Base-by-base conservation (phyloP, 2,797 vertebrate genomes). In the Eulemur coronatus region DNA sequence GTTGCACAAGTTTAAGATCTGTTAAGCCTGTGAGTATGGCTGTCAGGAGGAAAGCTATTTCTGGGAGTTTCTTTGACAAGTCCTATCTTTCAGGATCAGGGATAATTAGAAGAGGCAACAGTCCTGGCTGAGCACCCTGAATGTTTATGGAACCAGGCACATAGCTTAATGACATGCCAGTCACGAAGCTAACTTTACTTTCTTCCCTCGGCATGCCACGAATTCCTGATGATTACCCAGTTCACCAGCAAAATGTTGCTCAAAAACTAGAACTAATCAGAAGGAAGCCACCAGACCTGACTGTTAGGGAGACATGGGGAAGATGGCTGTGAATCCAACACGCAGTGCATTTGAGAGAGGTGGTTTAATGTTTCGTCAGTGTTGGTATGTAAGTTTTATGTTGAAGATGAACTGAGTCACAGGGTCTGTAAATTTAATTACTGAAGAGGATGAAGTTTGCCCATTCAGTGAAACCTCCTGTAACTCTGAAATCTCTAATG, bases 221-320 rank as follows among this genome's bases (percentile, higher is more conserved):
- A 20, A 79, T 93, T 95, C 97, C 96, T 95, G 65, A 14, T 78
- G 84, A 41, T 84, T n/a, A n/a, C 61, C 22, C 75, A 63, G 89
- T 28, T 17, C 72, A 33, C 80, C 11, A 50, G 73, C 50, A 2
- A 7, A 57, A 55, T 48, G 96, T 94, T 72, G 35, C 79, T 59
- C 57, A 46, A 59, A 48, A 57, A 26, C 38, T 4, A 43, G 85
- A 87, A 30, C 57, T 81, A 3, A 43, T 73, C 72, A 63, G 89
- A 89, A 92, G 88, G 35, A 48, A 84, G 43, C 67, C 30, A 2
- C 57, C 61, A 46, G 87, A 33, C 72, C 46, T 46, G 67, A n/a
- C 43, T 15, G 8, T 3, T 81, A 57, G 26, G 30, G 12, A 38
- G 59, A 17, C 24, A 0, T 15, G 4, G 69, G 35, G 57, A 48